phyloP scores from a whole-genome alignment of 2,113 vertebrate species.

The Oreochromis spilurus region DNA sequence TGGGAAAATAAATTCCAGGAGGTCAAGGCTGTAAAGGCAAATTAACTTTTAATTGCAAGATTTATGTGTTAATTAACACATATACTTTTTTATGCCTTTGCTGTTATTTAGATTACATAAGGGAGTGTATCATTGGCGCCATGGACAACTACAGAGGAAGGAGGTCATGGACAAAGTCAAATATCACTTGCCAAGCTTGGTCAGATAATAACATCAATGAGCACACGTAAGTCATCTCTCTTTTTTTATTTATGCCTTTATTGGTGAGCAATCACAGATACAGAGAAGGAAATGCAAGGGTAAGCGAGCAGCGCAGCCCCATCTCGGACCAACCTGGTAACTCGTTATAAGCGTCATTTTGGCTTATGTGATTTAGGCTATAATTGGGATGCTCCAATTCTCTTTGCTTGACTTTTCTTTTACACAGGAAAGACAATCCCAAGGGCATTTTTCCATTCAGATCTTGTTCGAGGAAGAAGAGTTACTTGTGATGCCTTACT shows the following conservation, averaged over 20 bases:
- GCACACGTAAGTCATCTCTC: conserved; percentile 82
- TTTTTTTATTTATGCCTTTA: neutral
- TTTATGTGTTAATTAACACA: neutral
- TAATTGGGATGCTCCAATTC: neutral
- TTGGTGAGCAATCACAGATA: neutral
- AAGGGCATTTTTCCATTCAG: neutral
- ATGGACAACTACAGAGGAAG: conserved; percentile 90
- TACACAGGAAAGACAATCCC: neutral
- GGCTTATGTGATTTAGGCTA: neutral
- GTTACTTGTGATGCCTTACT: neutral
- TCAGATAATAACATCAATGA: conserved; percentile 92
- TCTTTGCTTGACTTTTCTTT: neutral
- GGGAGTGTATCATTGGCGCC: conserved; percentile 87
- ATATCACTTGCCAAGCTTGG: conserved; percentile 92
- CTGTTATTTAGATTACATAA: conserved; percentile 82
- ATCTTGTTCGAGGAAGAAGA: neutral
- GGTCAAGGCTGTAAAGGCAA: neutral
- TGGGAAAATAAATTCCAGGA: conserved; percentile 32
- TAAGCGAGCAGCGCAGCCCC: neutral
- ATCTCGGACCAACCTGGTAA: neutral
- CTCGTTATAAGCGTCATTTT: neutral
- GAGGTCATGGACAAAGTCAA: conserved; percentile 85
- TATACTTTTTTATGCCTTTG: conserved; percentile 3
- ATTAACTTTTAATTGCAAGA: neutral
- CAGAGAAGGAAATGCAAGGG: neutral